Base-by-base conservation (phyloP, 2,888 invertebrate species). In the Rhogogaster chlorosoma region DNA sequence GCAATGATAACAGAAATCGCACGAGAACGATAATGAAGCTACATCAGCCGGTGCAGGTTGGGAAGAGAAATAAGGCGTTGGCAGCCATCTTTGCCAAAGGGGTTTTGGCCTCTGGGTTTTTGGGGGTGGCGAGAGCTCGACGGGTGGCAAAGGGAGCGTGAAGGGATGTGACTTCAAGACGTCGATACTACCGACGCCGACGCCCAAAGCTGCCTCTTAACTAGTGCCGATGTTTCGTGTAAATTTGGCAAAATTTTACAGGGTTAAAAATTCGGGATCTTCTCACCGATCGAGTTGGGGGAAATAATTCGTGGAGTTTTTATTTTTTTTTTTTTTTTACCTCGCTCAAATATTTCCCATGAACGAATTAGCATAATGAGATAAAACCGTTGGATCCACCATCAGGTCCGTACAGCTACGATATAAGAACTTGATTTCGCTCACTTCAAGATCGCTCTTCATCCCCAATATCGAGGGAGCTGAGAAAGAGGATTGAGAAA, bases 81-180 rank as follows among this genome's bases (percentile, higher is more conserved):
- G 89, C 87, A 88, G 91, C 90, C 89, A 91, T 91, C 89, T 91
- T 91, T 91, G 90, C 86, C 88, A 64, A 80, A 88, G 89, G 88
- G 88, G 88, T 89, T 88, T 88, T 88, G 86, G 53, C 7, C 53
- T 53, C n/a, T n/a, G 53, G 88, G 88, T 88, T 88, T 90, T 89
- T 88, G 87, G 88, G 88, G 86, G 89, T 89, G 89, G 89, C 88
- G 89, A 88, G 86, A 88, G 87, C 86, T 87, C 86, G 88, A 86
- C 87, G 87, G 88, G 87, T 86, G 87, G 88, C 84, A 84, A 85
- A 87, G 82, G 29, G 83, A 83, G 83, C 86, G 86, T 85, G 75
- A 86, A 85, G 86, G 87, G 88, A 87, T 85, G 88, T 88, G 86
- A 90, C 90, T 91, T 89, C 87, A 91, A 90, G 91, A 91, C 90